These are phyloP conservation scores for Myiopsitta monachus DNA, from an alignment of 2,113 vertebrate genomes.

Conservation along the genomic window DNA sequence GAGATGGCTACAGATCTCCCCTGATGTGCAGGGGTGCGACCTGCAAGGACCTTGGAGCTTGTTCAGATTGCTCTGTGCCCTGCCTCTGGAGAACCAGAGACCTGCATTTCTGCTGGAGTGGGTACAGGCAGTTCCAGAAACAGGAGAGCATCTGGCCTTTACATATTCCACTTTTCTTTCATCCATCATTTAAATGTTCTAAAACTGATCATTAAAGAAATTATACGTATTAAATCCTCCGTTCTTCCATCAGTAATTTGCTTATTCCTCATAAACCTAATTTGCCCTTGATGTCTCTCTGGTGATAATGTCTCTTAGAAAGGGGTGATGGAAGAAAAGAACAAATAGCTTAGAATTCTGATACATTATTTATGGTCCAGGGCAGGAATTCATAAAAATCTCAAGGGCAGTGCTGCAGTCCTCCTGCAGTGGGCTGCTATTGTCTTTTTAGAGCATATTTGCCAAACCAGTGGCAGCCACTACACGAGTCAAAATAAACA, in stretches of 20 bases:
- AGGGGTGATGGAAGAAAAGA: neutral
- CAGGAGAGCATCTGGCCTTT: constrained; percentile 15
- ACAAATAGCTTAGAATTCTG: neutral
- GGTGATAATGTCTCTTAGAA: neutral
- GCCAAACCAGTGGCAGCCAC: neutral
- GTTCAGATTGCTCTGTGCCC: neutral
- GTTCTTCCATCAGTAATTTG: neutral
- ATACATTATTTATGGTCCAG: constrained; percentile 11
- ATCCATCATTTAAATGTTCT: constrained; percentile 47
- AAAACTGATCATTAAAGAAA: constrained; percentile 31
- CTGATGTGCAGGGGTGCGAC: neutral
- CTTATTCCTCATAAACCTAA: constrained; percentile 55
- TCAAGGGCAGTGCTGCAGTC: neutral
- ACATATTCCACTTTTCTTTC: neutral
- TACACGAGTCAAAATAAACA: neutral
- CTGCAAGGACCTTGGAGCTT: neutral
- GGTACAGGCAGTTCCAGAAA: neutral
- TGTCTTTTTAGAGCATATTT: neutral
- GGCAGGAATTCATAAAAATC: neutral
- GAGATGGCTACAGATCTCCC: neutral
- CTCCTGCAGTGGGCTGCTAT: neutral
- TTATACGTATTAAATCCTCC: constrained; percentile 23
- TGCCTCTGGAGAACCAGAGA: neutral
- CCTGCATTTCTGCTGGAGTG: neutral
- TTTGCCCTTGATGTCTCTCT: constrained; percentile 1